A percentile compares a stretch with the other conserved stretches of the same genome.
Conservation (phyloP, 92 coral and sea anemone species). For the Phenganax marumi region DNA sequence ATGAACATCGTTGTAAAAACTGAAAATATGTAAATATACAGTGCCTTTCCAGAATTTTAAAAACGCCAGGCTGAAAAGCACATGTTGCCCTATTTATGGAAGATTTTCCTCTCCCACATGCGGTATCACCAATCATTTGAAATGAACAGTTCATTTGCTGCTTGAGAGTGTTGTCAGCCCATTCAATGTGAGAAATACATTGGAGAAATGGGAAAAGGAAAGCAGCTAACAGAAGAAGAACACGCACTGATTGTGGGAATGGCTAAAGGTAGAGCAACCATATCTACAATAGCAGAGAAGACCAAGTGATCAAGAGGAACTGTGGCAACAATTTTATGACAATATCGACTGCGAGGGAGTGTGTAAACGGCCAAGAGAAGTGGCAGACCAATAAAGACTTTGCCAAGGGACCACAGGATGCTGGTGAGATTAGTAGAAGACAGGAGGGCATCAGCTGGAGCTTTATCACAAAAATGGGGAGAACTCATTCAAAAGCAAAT, state of each 20-base stretch:
- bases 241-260: not conserved
- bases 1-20: too few species aligned
- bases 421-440: not conserved
- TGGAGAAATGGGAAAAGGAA: not conserved
- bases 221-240: not conserved
- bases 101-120: slow-evolving; percentile 10
- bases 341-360: slow-evolving; percentile 7
- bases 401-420: not conserved
- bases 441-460: slow-evolving; percentile 2
- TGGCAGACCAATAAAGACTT: slow-evolving; percentile 6
- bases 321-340: not conserved
- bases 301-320: not conserved
- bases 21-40: too few species aligned
- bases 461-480: not conserved
- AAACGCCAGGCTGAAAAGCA: not conserved
- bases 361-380: not conserved
- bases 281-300: not conserved
- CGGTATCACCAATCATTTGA: not conserved
- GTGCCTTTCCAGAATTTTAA: slow-evolving; percentile 1
- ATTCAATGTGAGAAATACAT: not conserved
- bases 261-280: not conserved
- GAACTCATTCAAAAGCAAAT: slow-evolving; percentile 3
- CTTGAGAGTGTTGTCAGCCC: not conserved
- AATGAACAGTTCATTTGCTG: not conserved
- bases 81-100: not conserved